Evolutionary conservation across 64 coral and sea anemone species (phyloP).

Genomic region (Pocillopora damicornis): DNA sequence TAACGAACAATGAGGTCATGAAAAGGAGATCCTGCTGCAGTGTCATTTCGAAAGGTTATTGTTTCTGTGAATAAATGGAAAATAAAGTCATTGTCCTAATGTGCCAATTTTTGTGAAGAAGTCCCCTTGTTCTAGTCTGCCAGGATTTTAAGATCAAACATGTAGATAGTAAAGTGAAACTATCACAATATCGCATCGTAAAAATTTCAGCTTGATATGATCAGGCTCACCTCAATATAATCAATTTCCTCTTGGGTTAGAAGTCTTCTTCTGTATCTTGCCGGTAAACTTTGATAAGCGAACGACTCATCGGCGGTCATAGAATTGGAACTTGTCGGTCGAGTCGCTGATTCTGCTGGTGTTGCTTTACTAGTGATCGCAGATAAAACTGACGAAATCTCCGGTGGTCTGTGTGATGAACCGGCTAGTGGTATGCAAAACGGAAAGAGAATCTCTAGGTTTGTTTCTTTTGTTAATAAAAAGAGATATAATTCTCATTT

Average conservation of each 20-base stretch:
- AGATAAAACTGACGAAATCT: slow-evolving; percentile 41
- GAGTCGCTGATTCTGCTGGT: slow-evolving; percentile 7
- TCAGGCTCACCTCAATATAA: slow-evolving; percentile 74
- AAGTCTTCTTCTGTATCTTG: slow-evolving; percentile 59
- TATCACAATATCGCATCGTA: too few species aligned
- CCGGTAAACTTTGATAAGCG: slow-evolving; percentile 50
- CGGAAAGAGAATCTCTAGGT: not conserved
- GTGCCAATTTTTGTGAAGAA: too few species aligned
- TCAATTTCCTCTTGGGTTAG: slow-evolving; percentile 79
- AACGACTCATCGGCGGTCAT: not conserved
- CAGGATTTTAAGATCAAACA: too few species aligned
- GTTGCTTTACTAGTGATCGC: slow-evolving; percentile 18
- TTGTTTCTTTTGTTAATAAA: not conserved
- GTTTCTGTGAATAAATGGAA: too few species aligned
- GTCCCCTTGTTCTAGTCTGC: too few species aligned
- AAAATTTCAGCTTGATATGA: not conserved
- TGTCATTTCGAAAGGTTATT: too few species aligned
- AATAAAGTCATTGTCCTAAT: too few species aligned
- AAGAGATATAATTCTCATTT: not conserved
- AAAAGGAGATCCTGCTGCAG: too few species aligned
- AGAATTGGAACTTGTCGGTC: not conserved
- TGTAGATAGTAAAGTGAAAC: too few species aligned
- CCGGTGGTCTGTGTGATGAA: slow-evolving; percentile 10
- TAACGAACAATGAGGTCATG: too few species aligned
- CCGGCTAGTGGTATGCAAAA: slow-evolving; percentile 5